Evolutionary conservation across 2,113 vertebrate species (phyloP).

Genomic region (Neodon shergylaensis): DNA sequence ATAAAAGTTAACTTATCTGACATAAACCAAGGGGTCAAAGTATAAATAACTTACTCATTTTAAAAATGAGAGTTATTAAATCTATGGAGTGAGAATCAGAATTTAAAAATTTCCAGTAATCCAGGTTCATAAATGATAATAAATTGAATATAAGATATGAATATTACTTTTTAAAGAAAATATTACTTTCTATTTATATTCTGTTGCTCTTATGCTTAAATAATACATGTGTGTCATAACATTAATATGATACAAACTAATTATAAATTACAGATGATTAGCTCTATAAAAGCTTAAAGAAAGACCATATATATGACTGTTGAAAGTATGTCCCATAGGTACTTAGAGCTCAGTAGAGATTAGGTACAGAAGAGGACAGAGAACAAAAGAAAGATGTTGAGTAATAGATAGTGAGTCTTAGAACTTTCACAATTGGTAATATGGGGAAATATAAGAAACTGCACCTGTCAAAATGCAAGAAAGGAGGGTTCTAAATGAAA

Average conservation of each 20-base stretch:
- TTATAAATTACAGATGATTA: neutral
- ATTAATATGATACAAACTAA: neutral
- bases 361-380: neutral
- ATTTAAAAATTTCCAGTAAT: neutral
- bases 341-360: too few species aligned
- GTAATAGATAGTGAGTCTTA: too few species aligned
- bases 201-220: neutral
- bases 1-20: neutral
- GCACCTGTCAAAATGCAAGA: neutral
- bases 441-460: neutral
- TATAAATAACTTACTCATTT: neutral
- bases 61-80: neutral
- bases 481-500: neutral
- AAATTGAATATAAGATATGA: neutral
- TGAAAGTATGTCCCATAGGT: neutral
- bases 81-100: neutral
- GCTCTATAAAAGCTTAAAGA: neutral
- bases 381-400: too few species aligned
- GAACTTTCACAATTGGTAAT: neutral
- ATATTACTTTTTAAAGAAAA: neutral
- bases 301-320: neutral
- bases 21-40: neutral
- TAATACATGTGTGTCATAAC: neutral
- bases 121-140: neutral
- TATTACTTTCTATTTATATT: neutral